Evolutionary conservation across 2,888 invertebrate species (phyloP).

Genomic region (Dichetophora obliterata): DNA sequence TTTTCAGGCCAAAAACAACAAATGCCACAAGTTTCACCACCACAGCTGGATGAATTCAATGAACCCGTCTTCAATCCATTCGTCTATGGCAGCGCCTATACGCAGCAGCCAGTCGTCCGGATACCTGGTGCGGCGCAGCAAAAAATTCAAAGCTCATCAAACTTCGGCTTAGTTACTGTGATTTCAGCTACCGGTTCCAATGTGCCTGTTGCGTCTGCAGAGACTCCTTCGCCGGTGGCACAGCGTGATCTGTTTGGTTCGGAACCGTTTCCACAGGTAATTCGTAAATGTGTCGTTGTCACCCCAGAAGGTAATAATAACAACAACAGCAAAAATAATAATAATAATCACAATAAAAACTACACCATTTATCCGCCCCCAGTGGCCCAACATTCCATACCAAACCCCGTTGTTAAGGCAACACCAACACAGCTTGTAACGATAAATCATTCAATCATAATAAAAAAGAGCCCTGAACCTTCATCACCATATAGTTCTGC

Average conservation of each 20-base stretch:
- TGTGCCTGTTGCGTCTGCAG: constrained; percentile 8
- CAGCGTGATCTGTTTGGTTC: constrained; percentile 66
- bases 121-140: constrained; percentile 24
- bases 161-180: constrained; percentile 61
- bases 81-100: constrained; percentile 48
- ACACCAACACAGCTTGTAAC: constrained; percentile 62
- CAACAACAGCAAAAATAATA: constrained; percentile 44
- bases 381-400: constrained; percentile 30
- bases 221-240: background rate
- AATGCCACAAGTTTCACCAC: constrained; percentile 37
- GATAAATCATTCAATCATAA: constrained; percentile 69
- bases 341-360: constrained; percentile 48
- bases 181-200: constrained; percentile 43
- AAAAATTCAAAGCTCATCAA: constrained; percentile 57
- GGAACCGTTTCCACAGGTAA: constrained; percentile 69
- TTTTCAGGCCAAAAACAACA: constrained; percentile 43
- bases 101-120: constrained; percentile 34
- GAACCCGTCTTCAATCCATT: constrained; percentile 69
- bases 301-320: constrained; percentile 50
- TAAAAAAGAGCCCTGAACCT: constrained; percentile 67
- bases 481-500: constrained; percentile 28
- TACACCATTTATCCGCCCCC: constrained; percentile 40
- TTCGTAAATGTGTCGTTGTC: constrained; percentile 60
- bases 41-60: constrained; percentile 66
- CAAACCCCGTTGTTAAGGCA: constrained; percentile 20